Percentiles rank a stretch among this genome's conserved stretches.
phyloP scores from a whole-genome alignment of 2,888 invertebrate genomes.

The Physocephala rufipes region DNA sequence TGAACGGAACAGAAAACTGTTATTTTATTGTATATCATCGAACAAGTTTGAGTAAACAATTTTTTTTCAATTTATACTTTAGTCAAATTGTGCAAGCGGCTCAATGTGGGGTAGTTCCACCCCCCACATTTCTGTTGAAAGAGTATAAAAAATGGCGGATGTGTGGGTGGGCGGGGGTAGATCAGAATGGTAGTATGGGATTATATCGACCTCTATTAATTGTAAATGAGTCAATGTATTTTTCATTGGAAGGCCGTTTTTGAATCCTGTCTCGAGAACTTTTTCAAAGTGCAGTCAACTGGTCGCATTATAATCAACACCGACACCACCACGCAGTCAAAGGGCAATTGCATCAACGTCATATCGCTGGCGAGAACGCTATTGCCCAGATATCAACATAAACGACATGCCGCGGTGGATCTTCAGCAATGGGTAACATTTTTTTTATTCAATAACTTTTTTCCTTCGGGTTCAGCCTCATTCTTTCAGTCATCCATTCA shows the following conservation, averaged over 20 bases:
- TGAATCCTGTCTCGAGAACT: slow-evolving; percentile 26
- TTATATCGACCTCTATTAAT: slow-evolving; percentile 1
- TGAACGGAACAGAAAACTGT: slow-evolving; percentile 31
- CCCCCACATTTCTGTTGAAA: background rate
- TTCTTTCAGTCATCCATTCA: background rate
- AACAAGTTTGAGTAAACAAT: background rate
- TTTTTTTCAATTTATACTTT: background rate
- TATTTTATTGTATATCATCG: slow-evolving; percentile 29
- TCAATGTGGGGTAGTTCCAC: background rate
- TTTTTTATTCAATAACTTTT: background rate
- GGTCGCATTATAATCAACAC: slow-evolving; percentile 25
- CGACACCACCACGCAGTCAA: background rate
- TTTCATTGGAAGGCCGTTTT: slow-evolving; percentile 9
- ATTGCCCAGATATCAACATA: slow-evolving; percentile 26
- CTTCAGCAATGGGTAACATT: slow-evolving; percentile 29
- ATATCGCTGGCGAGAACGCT: slow-evolving; percentile 8
- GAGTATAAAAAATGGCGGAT: background rate
- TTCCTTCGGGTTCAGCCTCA: too few species aligned
- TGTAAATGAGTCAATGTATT: slow-evolving; percentile 16
- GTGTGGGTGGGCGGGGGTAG: too few species aligned
- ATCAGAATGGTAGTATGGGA: too few species aligned
- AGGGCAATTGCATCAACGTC: slow-evolving; percentile 5
- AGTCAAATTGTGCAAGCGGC: background rate
- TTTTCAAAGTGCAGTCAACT: slow-evolving; percentile 32
- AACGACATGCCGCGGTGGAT: background rate